Evolutionary conservation across 2,888 invertebrate genomes (phyloP).

Genomic region (Oxystoma pomonae): DNA sequence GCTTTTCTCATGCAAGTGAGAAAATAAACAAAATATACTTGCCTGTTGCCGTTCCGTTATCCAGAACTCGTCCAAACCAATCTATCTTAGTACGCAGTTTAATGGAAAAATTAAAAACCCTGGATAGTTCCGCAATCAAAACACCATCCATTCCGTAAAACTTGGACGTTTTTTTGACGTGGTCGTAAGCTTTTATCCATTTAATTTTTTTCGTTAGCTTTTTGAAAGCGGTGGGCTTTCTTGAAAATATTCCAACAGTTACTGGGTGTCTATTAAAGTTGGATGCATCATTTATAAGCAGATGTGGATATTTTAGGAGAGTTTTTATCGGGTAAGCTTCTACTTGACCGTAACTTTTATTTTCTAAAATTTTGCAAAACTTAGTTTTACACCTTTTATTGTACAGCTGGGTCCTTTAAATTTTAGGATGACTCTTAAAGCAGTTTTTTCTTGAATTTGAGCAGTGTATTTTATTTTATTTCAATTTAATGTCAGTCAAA

Average conservation of each 20-base stretch:
- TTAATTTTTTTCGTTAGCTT: background rate
- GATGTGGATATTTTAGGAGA: background rate
- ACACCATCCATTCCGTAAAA: background rate
- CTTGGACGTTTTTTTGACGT: background rate
- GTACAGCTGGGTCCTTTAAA: too few relatives aligned
- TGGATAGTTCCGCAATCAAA: background rate
- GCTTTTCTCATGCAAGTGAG: too few relatives aligned
- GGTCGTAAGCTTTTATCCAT: background rate
- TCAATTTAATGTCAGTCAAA: too few relatives aligned
- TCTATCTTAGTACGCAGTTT: background rate
- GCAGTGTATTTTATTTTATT: too few relatives aligned
- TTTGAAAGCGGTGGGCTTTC: background rate
- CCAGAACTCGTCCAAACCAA: background rate
- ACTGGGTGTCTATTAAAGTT: background rate
- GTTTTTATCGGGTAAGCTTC: background rate
- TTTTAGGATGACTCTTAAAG: too few relatives aligned
- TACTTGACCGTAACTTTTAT: background rate
- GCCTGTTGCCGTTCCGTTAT: background rate
- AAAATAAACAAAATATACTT: background rate
- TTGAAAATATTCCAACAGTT: background rate
- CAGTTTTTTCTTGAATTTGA: too few relatives aligned
- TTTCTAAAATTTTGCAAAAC: too few relatives aligned
- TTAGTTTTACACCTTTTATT: too few relatives aligned
- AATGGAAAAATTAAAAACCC: background rate
- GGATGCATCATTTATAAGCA: background rate